Base-by-base conservation (phyloP, 2,888 invertebrate genomes). In the Autographa gamma region DNA sequence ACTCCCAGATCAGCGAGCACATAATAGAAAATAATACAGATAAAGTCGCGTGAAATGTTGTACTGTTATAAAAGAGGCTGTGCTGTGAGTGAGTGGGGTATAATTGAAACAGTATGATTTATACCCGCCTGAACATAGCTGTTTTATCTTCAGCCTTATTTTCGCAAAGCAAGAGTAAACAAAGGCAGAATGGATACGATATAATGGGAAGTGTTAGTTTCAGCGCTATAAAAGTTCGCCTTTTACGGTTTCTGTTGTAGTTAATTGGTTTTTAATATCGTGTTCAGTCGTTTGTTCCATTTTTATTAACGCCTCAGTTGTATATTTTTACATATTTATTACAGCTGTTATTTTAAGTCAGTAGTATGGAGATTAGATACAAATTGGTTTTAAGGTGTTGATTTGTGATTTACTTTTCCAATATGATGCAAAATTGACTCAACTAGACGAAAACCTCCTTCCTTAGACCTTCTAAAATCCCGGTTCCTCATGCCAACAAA, bases 71-170 rank as follows among this genome's bases (percentile, higher is more conserved):
- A 83, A 78, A 64, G 76, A 73, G 70, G 66, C 69, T 79, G 68
- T 80, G 62, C 72, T 41, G 76, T 73, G 79, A 81, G 88, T 90
- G 89, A 90, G 89, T 88, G 86, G 87, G 84, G 86, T 86, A 87
- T 92, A 92, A 93, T 93, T 93, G 93, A 92, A 93, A 91, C 86
- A 83, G 85, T 85, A 90, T 92, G 92, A 93, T 92, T 93, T 93
- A 93, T 91, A 81, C 80, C 79, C 80, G 77, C 81, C 76, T 75
- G 76, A 58, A 73, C 72, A 74, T 81, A 73, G 84, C 75, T 81
- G 75, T 78, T 82, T 84, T 84, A 79, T 81, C 74, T 80, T 73
- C 64, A 63, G 74, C 79, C 68, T 76, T 83, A 81, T 83, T 81
- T 74, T 74, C 63, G 63, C 73, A 66, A 78, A 81, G 81, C 73